Evolutionary conservation across 2,113 vertebrate species (phyloP).

Genomic region (Phyllopteryx taeniolatus): DNA sequence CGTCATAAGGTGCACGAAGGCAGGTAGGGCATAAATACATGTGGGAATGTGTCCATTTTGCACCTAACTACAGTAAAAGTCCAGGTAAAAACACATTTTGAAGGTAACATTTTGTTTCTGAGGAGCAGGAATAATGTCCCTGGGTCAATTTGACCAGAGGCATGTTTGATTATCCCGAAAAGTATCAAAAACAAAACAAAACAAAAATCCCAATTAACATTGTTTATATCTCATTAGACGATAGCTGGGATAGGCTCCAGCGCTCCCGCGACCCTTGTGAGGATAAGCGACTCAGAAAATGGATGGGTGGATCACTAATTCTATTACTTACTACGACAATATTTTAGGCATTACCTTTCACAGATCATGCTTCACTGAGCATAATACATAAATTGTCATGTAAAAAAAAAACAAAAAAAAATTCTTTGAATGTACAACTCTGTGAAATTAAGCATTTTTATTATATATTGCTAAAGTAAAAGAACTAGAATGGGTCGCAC

Average conservation of each 20-base stretch:
- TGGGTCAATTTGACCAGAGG: too few relatives aligned
- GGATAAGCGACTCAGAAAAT: too few relatives aligned
- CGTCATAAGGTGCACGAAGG: slow-evolving; percentile 17
- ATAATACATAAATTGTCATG: neutral
- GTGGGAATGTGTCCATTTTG: neutral
- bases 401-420: neutral
- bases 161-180: too few relatives aligned
- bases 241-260: too few relatives aligned
- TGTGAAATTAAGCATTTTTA: neutral
- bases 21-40: slow-evolving; percentile 6
- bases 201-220: too few relatives aligned
- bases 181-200: too few relatives aligned
- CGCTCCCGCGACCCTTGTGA: too few relatives aligned
- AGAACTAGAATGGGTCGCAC: neutral
- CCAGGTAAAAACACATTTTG: too few relatives aligned
- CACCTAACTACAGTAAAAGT: neutral
- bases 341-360: neutral
- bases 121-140: too few relatives aligned
- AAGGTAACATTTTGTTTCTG: too few relatives aligned
- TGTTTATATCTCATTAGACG: too few relatives aligned
- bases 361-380: neutral
- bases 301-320: too few relatives aligned
- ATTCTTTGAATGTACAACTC: neutral
- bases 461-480: neutral
- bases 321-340: neutral